Evolutionary conservation across 1,140 invertebrate genomes (phyloP).

Genomic region (Bombus affinis): DNA sequence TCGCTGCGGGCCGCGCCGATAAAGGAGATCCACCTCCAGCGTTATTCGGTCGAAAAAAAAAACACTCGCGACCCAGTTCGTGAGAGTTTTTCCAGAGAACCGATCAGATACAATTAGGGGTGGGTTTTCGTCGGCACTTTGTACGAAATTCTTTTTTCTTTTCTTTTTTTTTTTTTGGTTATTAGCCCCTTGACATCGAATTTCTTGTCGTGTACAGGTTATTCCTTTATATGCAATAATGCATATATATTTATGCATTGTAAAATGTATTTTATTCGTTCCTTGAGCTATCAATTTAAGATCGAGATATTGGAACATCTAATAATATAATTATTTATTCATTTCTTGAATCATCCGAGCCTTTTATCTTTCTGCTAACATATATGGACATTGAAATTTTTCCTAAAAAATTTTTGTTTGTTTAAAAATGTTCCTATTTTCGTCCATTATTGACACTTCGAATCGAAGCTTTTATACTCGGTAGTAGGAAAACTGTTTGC

Average conservation of each 20-base stretch:
- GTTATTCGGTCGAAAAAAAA: background rate
- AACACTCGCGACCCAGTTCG: background rate
- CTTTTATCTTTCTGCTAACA: no score
- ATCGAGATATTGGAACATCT: no score
- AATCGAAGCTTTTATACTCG: background rate
- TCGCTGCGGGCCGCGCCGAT: no score
- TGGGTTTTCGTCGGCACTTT: background rate
- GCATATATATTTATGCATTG: no score
- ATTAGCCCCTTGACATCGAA: no score
- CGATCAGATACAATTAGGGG: background rate
- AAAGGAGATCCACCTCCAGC: background rate
- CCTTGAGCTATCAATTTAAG: no score
- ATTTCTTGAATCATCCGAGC: no score
- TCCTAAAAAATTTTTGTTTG: background rate
- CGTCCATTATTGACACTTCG: background rate
- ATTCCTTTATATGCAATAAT: no score
- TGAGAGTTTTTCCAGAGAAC: background rate
- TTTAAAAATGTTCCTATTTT: background rate
- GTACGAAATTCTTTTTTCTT: background rate
- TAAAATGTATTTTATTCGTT: no score
- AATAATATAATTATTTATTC: no score
- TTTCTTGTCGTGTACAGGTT: background rate
- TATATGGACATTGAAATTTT: no score
- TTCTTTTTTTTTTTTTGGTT: background rate
- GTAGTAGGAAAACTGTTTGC: background rate